Evolutionary conservation across 1,140 invertebrate species (phyloP), one percentile per base, ranked within the genome.

Genomic region (Calephelis virginiensis): DNA sequence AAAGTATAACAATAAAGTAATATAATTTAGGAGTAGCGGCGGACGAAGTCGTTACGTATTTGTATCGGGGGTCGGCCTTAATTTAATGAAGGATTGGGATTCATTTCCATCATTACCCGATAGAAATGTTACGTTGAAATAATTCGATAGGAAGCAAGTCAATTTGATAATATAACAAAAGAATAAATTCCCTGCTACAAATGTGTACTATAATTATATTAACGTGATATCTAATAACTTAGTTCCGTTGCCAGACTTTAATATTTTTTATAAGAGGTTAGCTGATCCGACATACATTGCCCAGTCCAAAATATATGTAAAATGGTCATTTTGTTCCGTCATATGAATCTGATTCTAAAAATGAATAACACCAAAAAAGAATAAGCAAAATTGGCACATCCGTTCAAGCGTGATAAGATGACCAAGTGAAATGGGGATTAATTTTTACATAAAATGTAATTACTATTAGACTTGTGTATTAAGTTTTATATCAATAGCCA

Each of bases 1-100:
- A 75, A 73, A 89, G 86, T 83, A 76, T 87, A 89, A 89, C 86
- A 90, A 89, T 89, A 89, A 86, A 88, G 78, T 87, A 88, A 90
- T 89, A 90, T 86, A 90, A 89, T 89, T 90, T 88, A 81, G 85
- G 77, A 76, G 68, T 75, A 81, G 68, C 78, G 75, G 74, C 75
- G 78, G 76, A 75, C 77, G 73, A 77, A 78, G 83, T 78, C 82
- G 81, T 88, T 87, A 81, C 81, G 76, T 84, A 82, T 82, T 89
- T 85, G 81, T 83, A 76, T 74, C 75, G 76, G 71, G 83, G 87
- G 80, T 78, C 77, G 75, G 74, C 63, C 74, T 74, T 90, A 90
- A 89, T 89, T 89, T 85, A 82, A 90, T 87, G 78, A 87, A 83
- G 71, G 72, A 78, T 76, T 78, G 78, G 83, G 81, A 84, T 83